Conservation (phyloP, 2,113 vertebrate species). For the Aythya baeri region DNA sequence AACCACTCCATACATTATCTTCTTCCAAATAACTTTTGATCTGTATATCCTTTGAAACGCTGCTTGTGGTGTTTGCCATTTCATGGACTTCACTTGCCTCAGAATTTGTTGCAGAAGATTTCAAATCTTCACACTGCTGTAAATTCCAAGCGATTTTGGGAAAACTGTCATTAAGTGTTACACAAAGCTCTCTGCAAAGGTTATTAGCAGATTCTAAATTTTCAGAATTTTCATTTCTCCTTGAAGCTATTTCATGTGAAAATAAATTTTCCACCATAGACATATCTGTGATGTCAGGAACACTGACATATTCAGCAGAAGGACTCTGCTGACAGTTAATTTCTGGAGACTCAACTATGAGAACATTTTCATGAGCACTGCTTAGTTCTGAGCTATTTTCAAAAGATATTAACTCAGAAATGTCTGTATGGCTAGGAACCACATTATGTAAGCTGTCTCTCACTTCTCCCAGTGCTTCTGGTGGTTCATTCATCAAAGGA, state of each 20-base stretch:
- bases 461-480: neutral
- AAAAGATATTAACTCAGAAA: neutral
- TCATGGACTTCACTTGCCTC: conserved; percentile 62
- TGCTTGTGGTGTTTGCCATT: conserved; percentile 23
- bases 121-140: conserved; percentile 72
- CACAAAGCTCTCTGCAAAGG: neutral
- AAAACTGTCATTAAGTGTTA: conserved; percentile 34
- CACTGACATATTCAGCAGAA: neutral
- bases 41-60: conserved; percentile 15
- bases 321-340: neutral
- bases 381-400: neutral
- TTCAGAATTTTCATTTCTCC: conserved; percentile 28
- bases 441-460: neutral
- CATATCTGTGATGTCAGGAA: neutral
- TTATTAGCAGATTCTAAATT: conserved; percentile 2
- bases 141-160: conserved; percentile 77
- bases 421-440: neutral
- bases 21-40: conserved; percentile 55
- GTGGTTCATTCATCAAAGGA: conserved; percentile 6
- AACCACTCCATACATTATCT: conserved; percentile 80
- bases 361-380: neutral
- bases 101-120: conserved; percentile 72
- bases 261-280: conserved; percentile 3
- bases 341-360: neutral
- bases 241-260: conserved; percentile 23